phyloP scores from a whole-genome alignment of 53 echinoderm and acorn worm genomes.

The Paracentrotus lividus region DNA sequence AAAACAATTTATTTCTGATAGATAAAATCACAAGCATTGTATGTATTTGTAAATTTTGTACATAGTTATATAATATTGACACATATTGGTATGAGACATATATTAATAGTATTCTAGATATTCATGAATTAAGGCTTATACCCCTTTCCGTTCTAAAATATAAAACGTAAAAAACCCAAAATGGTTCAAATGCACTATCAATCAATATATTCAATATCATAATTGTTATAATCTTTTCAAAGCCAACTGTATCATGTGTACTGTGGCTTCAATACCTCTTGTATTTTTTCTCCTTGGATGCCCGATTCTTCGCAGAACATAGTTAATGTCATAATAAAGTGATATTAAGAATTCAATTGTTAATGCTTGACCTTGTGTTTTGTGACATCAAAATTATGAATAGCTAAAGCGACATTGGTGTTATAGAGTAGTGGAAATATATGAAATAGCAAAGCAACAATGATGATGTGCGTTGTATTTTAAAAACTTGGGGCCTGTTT shows the following conservation, averaged over 20 bases:
- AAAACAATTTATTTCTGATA: slow-evolving; percentile 62
- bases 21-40: slow-evolving; percentile 67
- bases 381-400: no score
- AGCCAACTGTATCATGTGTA: not conserved
- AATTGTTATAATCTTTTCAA: not conserved
- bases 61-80: slow-evolving; percentile 54
- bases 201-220: slow-evolving; percentile 11
- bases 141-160: not conserved
- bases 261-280: not conserved
- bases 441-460: no score
- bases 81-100: not conserved
- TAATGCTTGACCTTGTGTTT: no score
- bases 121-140: slow-evolving; percentile 38
- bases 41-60: slow-evolving; percentile 56
- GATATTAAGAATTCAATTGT: no score
- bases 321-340: no score
- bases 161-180: slow-evolving; percentile 22
- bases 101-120: not conserved
- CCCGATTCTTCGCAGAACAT: not conserved
- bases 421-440: no score
- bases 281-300: not conserved
- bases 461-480: no score
- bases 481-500: no score
- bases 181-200: not conserved
- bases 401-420: no score